A percentile compares a stretch with the other conserved stretches of the same genome.
Conservation (phyloP, 2,888 invertebrate genomes). For the Trissolcus japonicus region DNA sequence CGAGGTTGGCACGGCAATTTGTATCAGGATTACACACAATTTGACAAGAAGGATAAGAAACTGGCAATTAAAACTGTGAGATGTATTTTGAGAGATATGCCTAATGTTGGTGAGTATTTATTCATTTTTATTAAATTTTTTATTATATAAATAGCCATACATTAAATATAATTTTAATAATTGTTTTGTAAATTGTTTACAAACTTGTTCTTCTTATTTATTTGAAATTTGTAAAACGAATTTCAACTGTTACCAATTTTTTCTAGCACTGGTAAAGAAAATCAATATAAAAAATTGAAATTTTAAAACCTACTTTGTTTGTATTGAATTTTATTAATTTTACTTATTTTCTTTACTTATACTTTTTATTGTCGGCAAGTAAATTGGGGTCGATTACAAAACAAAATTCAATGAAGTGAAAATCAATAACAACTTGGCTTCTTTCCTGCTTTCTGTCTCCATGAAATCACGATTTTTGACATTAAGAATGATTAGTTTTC, state of each 20-base stretch:
- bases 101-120: slow-evolving; percentile 69
- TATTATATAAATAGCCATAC: no score
- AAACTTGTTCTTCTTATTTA: no score
- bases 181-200: no score
- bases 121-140: background rate
- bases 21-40: slow-evolving; percentile 68
- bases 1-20: slow-evolving; percentile 55
- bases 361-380: no score
- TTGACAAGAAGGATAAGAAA: slow-evolving; percentile 70
- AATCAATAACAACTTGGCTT: slow-evolving; percentile 12
- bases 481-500: no score
- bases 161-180: no score
- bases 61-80: slow-evolving; percentile 73
- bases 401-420: slow-evolving; percentile 5
- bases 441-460: no score
- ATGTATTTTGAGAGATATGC: slow-evolving; percentile 71
- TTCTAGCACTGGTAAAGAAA: no score
- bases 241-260: no score
- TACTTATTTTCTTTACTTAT: no score
- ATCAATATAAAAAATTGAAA: background rate
- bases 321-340: no score
- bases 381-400: slow-evolving; percentile 12
- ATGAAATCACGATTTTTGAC: no score
- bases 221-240: background rate
- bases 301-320: background rate